phyloP scores from a whole-genome alignment of 1,140 invertebrate genomes.

The Neodiprion fabricii region DNA sequence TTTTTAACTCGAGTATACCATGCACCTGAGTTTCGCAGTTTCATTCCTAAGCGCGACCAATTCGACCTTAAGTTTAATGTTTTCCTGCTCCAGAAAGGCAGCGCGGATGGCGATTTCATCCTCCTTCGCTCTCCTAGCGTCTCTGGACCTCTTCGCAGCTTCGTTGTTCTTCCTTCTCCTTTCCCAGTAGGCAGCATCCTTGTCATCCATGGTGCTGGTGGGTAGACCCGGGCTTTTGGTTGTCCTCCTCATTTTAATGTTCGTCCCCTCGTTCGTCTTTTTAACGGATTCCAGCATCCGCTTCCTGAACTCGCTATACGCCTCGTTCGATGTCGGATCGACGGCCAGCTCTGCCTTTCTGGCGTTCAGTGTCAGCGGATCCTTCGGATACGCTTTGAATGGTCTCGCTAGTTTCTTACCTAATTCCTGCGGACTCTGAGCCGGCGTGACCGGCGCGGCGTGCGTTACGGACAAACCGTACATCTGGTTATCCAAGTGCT shows the following conservation, averaged over 20 bases:
- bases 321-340: slow-evolving; percentile 64
- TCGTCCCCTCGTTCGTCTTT: slow-evolving; percentile 67
- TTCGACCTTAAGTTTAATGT: slow-evolving; percentile 70
- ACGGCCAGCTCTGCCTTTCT: slow-evolving; percentile 57
- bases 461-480: not conserved
- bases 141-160: slow-evolving; percentile 92
- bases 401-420: slow-evolving; percentile 62
- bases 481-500: not conserved
- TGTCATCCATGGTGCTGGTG: slow-evolving; percentile 58
- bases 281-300: slow-evolving; percentile 71
- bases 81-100: slow-evolving; percentile 85
- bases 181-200: slow-evolving; percentile 87
- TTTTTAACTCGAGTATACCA: slow-evolving; percentile 55
- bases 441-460: not conserved
- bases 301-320: slow-evolving; percentile 72
- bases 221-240: slow-evolving; percentile 43
- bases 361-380: slow-evolving; percentile 67
- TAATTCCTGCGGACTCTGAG: slow-evolving; percentile 12
- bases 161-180: slow-evolving; percentile 92
- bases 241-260: slow-evolving; percentile 70
- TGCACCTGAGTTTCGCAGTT: slow-evolving; percentile 64
- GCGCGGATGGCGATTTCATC: slow-evolving; percentile 90
- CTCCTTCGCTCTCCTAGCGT: slow-evolving; percentile 88
- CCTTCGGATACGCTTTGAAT: slow-evolving; percentile 77
- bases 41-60: slow-evolving; percentile 68